These are phyloP conservation scores for Synanthedon myopaeformis DNA, from an alignment of 2,888 invertebrate species.

Conservation along the genomic window DNA sequence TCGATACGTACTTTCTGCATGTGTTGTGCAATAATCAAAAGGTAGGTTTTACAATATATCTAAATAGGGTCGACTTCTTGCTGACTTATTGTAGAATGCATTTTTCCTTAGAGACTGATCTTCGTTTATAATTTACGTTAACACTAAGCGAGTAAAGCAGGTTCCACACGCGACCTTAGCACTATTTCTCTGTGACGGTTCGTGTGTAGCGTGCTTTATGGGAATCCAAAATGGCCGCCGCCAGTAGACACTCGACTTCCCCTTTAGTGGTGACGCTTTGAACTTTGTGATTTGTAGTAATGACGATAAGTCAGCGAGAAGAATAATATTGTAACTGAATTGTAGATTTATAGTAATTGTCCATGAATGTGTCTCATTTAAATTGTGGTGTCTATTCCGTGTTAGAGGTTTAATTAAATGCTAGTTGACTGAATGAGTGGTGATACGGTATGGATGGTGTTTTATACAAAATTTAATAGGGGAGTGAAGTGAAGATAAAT, in stretches of 20 bases:
- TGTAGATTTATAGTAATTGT: constrained; percentile 61
- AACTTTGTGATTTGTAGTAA: constrained; percentile 17
- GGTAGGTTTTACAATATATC: constrained; percentile 40
- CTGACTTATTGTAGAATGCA: constrained; percentile 38
- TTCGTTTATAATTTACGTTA: neutral
- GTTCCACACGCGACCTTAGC: no score
- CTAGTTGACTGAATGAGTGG: constrained; percentile 61
- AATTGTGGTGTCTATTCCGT: constrained; percentile 68
- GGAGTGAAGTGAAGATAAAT: constrained; percentile 14
- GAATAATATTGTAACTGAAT: constrained; percentile 40
- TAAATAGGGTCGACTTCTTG: constrained; percentile 44
- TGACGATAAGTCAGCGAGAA: constrained; percentile 50
- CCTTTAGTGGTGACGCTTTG: neutral
- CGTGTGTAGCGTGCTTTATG: no score
- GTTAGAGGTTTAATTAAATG: constrained; percentile 59
- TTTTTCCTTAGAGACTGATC: constrained; percentile 44
- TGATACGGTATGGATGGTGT: constrained; percentile 52
- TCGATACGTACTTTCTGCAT: constrained; percentile 61
- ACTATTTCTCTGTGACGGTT: no score
- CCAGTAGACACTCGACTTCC: neutral
- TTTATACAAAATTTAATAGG: constrained; percentile 48
- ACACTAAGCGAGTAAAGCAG: neutral
- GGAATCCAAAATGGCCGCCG: no score
- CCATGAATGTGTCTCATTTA: constrained; percentile 67
- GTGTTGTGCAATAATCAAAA: constrained; percentile 64